Base-by-base conservation (phyloP, 2,888 invertebrate species). In the Chrysina gloriosa region DNA sequence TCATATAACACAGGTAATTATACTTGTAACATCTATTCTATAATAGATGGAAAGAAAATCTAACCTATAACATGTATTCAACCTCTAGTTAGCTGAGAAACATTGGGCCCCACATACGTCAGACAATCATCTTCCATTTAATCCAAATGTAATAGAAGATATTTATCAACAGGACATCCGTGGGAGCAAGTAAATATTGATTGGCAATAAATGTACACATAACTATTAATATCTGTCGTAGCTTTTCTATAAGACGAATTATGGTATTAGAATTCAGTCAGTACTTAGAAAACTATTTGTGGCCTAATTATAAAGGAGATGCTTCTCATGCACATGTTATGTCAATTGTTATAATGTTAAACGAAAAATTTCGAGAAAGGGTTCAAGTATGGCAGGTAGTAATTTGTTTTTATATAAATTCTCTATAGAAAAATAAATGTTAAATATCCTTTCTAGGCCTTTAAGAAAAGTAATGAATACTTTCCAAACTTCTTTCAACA, bases 191-290 rank as follows among this genome's bases (percentile, higher is more conserved):
- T 92, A 85, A 86, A 88, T 80, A 73, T 68, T 58, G n/a, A 65
- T 54, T n/a, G 25, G 14, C 21, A 47, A 14, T 6, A 19, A 19
- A n/a, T n/a, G n/a, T n/a, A n/a, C n/a, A n/a, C n/a, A n/a, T n/a
- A n/a, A n/a, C n/a, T n/a, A n/a, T 23, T 21, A 14, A 42, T 11
- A 11, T 29, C 27, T 36, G 54, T 69, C 54, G 21, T 54, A 89
- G 90, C 78, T 92, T 92, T 82, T 89, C 93, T 7, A 91, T 93
- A 2, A 88, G 95, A n/a, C 89, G 97, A 64, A 93, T 96, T 70
- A 96, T 97, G 92, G 92, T 97, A 88, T 84, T 98, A 67, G 98
- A 98, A 83, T 97, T 97, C 82, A 97, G 97, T 70, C 98, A 98
- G 79, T 99, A 98, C 82, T 83, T 99, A 74, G 99, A 99, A 83